Evolutionary conservation across 1,140 invertebrate genomes (phyloP).

Genomic region (Linepithema humile): DNA sequence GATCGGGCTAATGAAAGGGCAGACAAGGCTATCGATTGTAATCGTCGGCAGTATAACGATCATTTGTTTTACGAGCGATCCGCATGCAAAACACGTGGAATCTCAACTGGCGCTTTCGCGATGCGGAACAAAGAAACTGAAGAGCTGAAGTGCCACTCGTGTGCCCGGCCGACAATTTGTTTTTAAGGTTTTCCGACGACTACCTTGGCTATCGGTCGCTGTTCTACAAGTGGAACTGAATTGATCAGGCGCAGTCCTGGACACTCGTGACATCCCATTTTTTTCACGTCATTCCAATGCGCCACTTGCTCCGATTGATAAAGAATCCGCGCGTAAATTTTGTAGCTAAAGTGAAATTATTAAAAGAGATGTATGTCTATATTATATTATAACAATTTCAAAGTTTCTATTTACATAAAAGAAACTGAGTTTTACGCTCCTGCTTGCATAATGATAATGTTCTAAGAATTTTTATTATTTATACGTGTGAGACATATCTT

Average conservation of each 20-base stretch:
- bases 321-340: background rate
- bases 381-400: no score
- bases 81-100: conserved; percentile 45
- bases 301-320: background rate
- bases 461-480: no score
- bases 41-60: conserved; percentile 32
- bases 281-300: conserved; percentile 43
- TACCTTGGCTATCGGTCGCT: conserved; percentile 42
- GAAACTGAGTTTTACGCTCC: conserved; percentile 34
- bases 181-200: conserved; percentile 64
- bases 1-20: conserved; percentile 9
- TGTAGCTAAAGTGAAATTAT: background rate
- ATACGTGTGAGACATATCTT: no score
- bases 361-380: background rate
- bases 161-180: conserved; percentile 54
- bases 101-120: conserved; percentile 21
- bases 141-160: conserved; percentile 60
- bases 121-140: conserved; percentile 52
- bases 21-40: conserved; percentile 48
- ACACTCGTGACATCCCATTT: conserved; percentile 67
- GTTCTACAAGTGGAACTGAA: conserved; percentile 55
- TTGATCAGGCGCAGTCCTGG: conserved; percentile 63
- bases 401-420: no score
- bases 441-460: no score
- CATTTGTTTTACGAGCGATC: conserved; percentile 35